Evolutionary conservation across 1,140 invertebrate species (phyloP).

Genomic region (Penaeus japonicus): DNA sequence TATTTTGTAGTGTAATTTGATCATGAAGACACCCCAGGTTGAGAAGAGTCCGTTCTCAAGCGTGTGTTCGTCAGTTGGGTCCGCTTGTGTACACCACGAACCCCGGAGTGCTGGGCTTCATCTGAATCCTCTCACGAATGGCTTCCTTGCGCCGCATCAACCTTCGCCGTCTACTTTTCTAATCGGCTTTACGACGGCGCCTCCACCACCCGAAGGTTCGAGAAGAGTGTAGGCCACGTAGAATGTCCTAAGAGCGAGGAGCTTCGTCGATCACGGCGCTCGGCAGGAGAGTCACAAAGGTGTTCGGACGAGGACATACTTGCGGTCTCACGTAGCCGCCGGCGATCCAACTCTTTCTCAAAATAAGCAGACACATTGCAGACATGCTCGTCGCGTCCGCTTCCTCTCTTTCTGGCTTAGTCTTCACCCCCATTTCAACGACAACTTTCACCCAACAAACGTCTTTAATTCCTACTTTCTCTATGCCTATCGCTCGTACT

Average conservation of each 20-base stretch:
- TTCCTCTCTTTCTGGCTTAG: background rate
- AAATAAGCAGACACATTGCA: constrained; percentile 39
- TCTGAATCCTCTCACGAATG: background rate
- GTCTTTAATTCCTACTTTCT: no score
- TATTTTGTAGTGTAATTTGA: background rate
- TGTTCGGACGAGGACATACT: constrained; percentile 37
- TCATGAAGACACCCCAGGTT: background rate
- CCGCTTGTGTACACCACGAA: constrained; percentile 3
- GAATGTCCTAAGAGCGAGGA: no score
- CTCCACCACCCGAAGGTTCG: background rate
- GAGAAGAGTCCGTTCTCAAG: background rate
- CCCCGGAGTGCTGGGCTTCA: background rate
- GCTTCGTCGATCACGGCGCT: background rate
- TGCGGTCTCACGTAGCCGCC: constrained; percentile 45
- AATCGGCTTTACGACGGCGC: background rate
- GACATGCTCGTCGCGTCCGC: no score
- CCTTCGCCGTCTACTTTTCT: background rate
- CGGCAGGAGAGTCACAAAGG: background rate
- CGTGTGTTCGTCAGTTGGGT: constrained; percentile 17
- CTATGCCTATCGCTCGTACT: background rate
- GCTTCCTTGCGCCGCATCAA: background rate
- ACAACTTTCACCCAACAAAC: background rate
- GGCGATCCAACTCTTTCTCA: constrained; percentile 49
- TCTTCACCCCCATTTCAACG: constrained; percentile 6
- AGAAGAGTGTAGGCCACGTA: background rate